Evolutionary conservation across 2,113 vertebrate genomes (phyloP), one percentile per base, ranked within the genome.

Genomic region (Ascaphus truei): DNA sequence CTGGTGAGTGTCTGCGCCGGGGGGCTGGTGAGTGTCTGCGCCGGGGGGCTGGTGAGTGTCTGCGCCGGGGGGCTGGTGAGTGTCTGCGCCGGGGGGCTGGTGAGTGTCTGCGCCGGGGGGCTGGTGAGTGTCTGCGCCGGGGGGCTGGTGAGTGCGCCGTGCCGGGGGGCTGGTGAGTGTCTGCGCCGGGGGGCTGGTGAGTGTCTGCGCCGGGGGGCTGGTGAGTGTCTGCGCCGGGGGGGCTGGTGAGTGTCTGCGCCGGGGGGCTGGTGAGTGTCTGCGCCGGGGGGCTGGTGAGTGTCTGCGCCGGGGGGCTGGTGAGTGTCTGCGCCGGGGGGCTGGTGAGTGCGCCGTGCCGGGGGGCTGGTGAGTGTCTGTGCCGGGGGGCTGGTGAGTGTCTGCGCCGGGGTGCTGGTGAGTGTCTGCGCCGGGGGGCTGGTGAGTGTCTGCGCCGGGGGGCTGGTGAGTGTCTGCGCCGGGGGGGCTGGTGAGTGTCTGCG

Each of bases 121-220:
- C n/a, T n/a, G n/a, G n/a, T n/a, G n/a, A n/a, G n/a, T n/a, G n/a
- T n/a, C n/a, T n/a, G n/a, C 96, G 5, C 97, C 97, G 0, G 97
- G 97, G 3, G 97, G 97, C 43, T 99, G 97, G 97, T 98, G 67
- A 81, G 93, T 99, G 97, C 8, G 96, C 97, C 0, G 97, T 96
- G 5, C 97, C 97, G 0, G 97, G 97, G 3, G 97, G 97, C 43
- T 99, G 97, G 97, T 98, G 67, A 81, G 93, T 83, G 48, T n/a
- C 97, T 0, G 97, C 96, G 5, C 97, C 97, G 0, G 97, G 97
- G 3, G 97, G 97, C 43, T 99, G 97, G 97, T 98, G 67, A 81
- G 93, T 83, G 48, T n/a, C n/a, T n/a, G n/a, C n/a, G n/a, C n/a
- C n/a, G n/a, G n/a, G n/a, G n/a, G n/a, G n/a, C 29, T 99, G 73